phyloP scores from a whole-genome alignment of 35 echinoderm and acorn worm genomes.

The Holothuria glaberrima region DNA sequence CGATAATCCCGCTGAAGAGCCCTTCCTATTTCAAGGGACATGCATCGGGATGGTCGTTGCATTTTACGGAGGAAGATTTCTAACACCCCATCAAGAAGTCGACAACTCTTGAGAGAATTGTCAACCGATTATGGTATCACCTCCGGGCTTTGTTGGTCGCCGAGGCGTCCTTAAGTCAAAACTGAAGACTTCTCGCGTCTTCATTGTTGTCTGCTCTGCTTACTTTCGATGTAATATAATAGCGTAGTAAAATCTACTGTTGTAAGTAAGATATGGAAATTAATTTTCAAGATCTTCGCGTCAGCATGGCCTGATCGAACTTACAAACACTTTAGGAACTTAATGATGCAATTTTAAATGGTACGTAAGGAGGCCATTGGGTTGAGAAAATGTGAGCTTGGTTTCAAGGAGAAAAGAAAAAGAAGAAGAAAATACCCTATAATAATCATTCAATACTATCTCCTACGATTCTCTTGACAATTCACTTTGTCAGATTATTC shows the following conservation, averaged over 20 bases:
- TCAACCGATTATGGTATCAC: constrained; percentile 44
- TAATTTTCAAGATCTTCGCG: constrained; percentile 26
- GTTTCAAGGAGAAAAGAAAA: background rate
- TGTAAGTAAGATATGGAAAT: constrained; percentile 46
- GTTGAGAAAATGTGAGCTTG: background rate
- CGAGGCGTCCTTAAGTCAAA: constrained; percentile 19
- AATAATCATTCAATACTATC: background rate
- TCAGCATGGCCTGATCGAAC: constrained; percentile 7
- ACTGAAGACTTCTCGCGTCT: constrained; percentile 20
- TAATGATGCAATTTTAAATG: constrained; percentile 38
- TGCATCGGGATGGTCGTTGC: constrained; percentile 22
- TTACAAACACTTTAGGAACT: constrained; percentile 34
- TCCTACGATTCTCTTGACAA: background rate
- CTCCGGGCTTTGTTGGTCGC: constrained; percentile 29
- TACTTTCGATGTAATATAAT: constrained; percentile 47
- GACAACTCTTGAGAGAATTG: constrained; percentile 27
- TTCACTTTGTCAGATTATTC: no score
- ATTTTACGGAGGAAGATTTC: background rate
- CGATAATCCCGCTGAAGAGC: constrained; percentile 44
- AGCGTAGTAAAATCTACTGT: constrained; percentile 43
- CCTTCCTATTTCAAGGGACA: constrained; percentile 24
- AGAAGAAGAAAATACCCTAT: background rate
- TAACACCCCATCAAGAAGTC: constrained; percentile 26
- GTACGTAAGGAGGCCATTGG: constrained; percentile 18
- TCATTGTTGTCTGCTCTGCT: constrained; percentile 32